Percentiles rank a stretch among this genome's conserved stretches.
Evolutionary conservation across 2,113 vertebrate species (phyloP).

Genomic region (Corythornis cristatus): DNA sequence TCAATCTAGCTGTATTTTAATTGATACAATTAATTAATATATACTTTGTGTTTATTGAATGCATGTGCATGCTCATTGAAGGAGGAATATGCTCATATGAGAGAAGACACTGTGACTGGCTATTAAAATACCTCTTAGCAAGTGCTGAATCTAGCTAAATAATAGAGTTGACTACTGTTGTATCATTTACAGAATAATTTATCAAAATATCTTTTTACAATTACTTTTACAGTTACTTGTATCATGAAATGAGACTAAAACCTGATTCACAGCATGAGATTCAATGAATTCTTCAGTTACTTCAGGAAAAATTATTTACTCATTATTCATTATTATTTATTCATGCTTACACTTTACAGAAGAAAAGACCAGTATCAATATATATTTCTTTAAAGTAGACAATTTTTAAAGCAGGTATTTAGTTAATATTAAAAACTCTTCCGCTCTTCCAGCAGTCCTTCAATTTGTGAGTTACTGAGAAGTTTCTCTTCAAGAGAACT

Average conservation of each 20-base stretch:
- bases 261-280: background rate
- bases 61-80: background rate
- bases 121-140: background rate
- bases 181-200: background rate
- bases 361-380: background rate
- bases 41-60: background rate
- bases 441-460: background rate
- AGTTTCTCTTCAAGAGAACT: background rate
- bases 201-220: background rate
- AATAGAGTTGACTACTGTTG: background rate
- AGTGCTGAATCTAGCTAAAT: background rate
- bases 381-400: background rate
- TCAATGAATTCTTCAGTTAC: background rate
- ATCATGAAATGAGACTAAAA: background rate
- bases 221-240: background rate
- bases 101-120: background rate
- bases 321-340: background rate
- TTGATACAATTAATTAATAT: conserved; percentile 1
- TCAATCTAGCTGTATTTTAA: conserved; percentile 11
- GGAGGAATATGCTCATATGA: accelerated
- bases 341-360: background rate
- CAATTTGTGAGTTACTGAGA: background rate
- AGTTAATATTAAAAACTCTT: background rate
- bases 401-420: background rate
- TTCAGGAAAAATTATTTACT: background rate